Conservation (phyloP, 2,888 invertebrate genomes). For the Eudemis profundana region DNA sequence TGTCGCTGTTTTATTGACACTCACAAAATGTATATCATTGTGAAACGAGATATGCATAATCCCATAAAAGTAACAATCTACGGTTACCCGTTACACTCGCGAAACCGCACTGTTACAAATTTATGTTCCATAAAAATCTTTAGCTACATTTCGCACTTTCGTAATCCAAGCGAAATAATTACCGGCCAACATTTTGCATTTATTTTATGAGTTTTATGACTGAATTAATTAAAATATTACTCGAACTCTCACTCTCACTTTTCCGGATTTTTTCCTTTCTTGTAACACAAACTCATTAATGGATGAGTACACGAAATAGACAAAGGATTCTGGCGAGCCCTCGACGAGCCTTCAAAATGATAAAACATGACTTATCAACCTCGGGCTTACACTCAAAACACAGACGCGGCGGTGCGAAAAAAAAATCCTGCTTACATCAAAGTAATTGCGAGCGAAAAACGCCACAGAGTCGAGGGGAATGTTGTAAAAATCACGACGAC, state of each 20-base stretch:
- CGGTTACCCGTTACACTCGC: constrained; percentile 18
- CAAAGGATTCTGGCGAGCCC: constrained; percentile 37
- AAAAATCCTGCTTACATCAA: constrained; percentile 67
- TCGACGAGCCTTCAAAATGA: constrained; percentile 46
- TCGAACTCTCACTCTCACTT: background rate
- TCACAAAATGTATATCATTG: constrained; percentile 27
- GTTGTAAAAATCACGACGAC: constrained; percentile 84
- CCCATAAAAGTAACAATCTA: constrained; percentile 32
- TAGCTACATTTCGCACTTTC: constrained; percentile 10
- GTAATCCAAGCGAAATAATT: constrained; percentile 21
- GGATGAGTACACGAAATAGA: constrained; percentile 39
- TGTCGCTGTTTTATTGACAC: constrained; percentile 26
- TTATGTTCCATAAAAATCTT: constrained; percentile 34
- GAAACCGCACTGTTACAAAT: constrained; percentile 30
- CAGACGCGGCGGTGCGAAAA: constrained; percentile 54
- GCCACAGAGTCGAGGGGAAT: constrained; percentile 73
- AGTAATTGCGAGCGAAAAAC: constrained; percentile 78
- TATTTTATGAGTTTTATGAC: constrained; percentile 5
- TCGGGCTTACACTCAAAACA: constrained; percentile 54
- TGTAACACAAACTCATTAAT: constrained; percentile 29
- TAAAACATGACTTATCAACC: constrained; percentile 49
- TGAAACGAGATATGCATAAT: constrained; percentile 32
- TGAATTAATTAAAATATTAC: constrained; percentile 3
- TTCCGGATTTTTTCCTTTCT: constrained; percentile 7
- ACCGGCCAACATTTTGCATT: background rate